Base-by-base conservation (phyloP, 2,888 invertebrate species). In the Oegoconia quadripuncta region DNA sequence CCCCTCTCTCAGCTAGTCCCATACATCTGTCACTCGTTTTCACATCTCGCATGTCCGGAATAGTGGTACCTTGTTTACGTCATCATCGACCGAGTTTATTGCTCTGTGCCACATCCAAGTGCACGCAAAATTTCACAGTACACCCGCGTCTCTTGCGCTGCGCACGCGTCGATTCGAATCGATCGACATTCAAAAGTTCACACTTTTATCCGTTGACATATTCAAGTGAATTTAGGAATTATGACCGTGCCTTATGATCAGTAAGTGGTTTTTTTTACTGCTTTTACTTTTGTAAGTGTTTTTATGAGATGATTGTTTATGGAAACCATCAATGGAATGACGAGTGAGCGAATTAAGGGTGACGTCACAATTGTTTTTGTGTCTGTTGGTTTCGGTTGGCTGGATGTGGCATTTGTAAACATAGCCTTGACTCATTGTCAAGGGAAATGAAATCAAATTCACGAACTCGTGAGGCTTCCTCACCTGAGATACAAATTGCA, bases 191-290 rank as follows among this genome's bases (percentile, higher is more conserved):
- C 29, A 9, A 29, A 14, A 18, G 32, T 37, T 27, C 16, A 37
- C 12, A 29, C 18, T 8, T 17, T 13, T 23, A 17, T 28, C 31
- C 28, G n/a, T 14, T 31, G 2, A 28, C 5, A 2, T 9, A 34
- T 34, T 35, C 17, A 6, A 17, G 17, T 20, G 9, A 23, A 34
- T 27, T 3, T 26, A 13, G 14, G 12, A 32, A 36, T 17, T 41
- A 46, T 37, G 29, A 39, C 20, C 12, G 34, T 45, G 17, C 43
- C 48, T n/a, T 48, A 48, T 34, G 48, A 48, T 25, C 45, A 45
- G 48, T 48, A 43, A 48, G 48, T 23, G 1, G 3, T 7, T 20
- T 15, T 14, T 26, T 39, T 29, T 18, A 13, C 11, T n/a, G 11
- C 12, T 27, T 9, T 27, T 27, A 3, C 13, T 12, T 12, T 14